These are phyloP conservation scores for Volucella inflata DNA, from an alignment of 2,888 invertebrate genomes.

Conservation along the genomic window DNA sequence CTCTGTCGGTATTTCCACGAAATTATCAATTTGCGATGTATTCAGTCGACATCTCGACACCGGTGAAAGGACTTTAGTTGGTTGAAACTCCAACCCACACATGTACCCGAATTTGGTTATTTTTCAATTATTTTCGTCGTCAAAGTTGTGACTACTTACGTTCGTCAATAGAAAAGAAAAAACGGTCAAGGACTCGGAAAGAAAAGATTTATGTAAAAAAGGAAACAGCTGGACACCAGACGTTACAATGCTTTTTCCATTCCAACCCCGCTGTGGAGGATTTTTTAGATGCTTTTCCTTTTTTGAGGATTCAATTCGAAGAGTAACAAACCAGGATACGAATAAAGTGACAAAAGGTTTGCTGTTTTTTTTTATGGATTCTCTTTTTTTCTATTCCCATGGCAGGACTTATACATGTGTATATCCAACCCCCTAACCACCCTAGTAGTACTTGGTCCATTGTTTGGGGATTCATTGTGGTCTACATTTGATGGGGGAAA, in stretches of 20 bases:
- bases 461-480: conserved; percentile 45
- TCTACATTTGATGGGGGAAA: conserved; percentile 30
- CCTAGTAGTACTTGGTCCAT: neutral
- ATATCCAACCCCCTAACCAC: too few relatives aligned
- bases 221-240: conserved; percentile 40
- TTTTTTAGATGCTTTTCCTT: neutral
- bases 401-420: neutral
- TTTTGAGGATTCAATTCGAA: neutral
- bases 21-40: too few relatives aligned
- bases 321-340: neutral
- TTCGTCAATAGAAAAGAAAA: neutral
- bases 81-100: neutral
- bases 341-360: conserved; percentile 15
- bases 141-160: conserved; percentile 11
- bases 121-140: neutral
- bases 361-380: neutral
- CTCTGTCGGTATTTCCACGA: too few relatives aligned
- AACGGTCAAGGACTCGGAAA: conserved; percentile 42
- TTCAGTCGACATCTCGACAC: too few relatives aligned
- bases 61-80: too few relatives aligned
- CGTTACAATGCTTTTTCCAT: conserved; percentile 4
- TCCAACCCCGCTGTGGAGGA: neutral
- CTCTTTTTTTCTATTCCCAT: conserved; percentile 4
- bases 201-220: conserved; percentile 36
- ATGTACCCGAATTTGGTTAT: neutral